Evolutionary conservation across 2,113 vertebrate species (phyloP).

Genomic region (Ibidorhyncha struthersii): DNA sequence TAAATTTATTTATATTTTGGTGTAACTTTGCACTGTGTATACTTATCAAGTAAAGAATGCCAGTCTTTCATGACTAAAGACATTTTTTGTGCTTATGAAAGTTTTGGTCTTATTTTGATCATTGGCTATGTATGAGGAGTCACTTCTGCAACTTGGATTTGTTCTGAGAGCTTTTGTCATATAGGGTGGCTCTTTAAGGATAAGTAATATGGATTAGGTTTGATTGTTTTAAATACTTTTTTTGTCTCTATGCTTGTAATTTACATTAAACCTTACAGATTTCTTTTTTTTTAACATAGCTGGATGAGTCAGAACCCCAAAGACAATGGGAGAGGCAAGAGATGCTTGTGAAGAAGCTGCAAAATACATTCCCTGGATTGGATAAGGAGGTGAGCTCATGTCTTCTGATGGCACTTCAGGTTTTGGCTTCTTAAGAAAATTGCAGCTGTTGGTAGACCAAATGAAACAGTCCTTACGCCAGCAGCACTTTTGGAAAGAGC

Average conservation of each 20-base stretch:
- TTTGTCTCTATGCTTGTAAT: not conserved
- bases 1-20: not conserved
- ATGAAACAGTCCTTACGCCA: not conserved
- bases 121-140: not conserved
- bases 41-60: not conserved
- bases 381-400: constrained; percentile 84
- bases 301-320: constrained; percentile 64
- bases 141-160: not conserved
- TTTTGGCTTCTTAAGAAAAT: not conserved
- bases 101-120: not conserved
- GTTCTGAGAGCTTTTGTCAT: not conserved
- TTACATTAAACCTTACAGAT: not conserved
- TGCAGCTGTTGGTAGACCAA: not conserved
- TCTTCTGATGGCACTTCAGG: not conserved
- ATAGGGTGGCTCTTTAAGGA: not conserved
- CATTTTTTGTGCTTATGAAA: not conserved
- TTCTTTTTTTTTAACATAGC: constrained; percentile 5
- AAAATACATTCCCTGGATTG: constrained; percentile 85
- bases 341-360: constrained; percentile 84
- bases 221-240: not conserved
- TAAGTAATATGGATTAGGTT: not conserved
- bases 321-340: constrained; percentile 85
- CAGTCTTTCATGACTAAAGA: not conserved
- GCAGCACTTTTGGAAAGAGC: not conserved
- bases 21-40: not conserved